Evolutionary conservation across 2,888 invertebrate species (phyloP), one percentile per base, ranked within the genome.

Genomic region (Netelia fuscicornis): DNA sequence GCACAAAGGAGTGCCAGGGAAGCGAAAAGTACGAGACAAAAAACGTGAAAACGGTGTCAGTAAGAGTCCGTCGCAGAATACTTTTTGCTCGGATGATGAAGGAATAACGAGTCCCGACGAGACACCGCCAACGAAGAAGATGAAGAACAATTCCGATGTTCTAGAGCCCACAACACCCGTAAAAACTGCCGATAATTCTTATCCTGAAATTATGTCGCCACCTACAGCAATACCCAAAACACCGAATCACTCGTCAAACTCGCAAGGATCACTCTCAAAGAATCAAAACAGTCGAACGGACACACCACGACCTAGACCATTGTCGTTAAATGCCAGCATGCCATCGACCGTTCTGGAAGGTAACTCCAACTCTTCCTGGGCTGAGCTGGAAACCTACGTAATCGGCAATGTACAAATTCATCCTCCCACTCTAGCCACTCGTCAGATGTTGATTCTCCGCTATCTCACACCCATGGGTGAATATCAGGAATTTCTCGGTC

Each of bases 381-480:
- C 97, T 0, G 98, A 98, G 94, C 96, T 98, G 95, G 97, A 98
- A 93, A 97, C 97, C 0, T 97, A 97, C 89, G 97, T 98, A 83
- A 98, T 98, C 89, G 98, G 98, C 89, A 97, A 96, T 48, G 97
- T 98, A 88, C 97, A 98, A 91, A 97, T 99, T 89, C 97, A 97
- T 93, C 99, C 99, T 8, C 96, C 98, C 1, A 98, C 97, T 0
- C 95, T 97, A 75, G 97, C 97, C 0, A 98, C 98, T 44, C 97
- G 97, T 92, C 99, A 99, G 93, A 97, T 99, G 95, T 95, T 99
- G 1, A 98, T 99, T 90, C 94, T 99, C 42, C 96, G 98, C 89
- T 99, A 99, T 93, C 95, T 99, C n/a, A 97, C 98, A 2, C 98
- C 99, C 0, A 97, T 99, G 96, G 99, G 99, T 13, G 99, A 99